Percentiles rank a stretch among this genome's conserved stretches.
Conservation (phyloP, 2,797 vertebrate species). For the Xyrichtys novacula region DNA sequence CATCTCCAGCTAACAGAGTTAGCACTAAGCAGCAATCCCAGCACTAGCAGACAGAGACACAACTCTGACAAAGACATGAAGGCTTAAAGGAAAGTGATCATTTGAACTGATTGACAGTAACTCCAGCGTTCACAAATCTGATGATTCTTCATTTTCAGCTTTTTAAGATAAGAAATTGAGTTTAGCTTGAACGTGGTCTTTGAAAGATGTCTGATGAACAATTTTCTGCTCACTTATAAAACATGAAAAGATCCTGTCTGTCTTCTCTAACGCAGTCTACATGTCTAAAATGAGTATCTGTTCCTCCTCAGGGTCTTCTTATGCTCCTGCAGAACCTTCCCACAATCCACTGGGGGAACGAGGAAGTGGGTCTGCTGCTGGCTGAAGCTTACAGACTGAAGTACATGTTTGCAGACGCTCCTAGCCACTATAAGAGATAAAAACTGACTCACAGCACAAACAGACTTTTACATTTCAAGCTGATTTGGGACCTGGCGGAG, state of each 20-base stretch:
- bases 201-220: no score
- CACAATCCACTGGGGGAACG: conserved; percentile 99
- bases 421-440: conserved; percentile 98
- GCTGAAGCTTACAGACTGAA: conserved; percentile 99
- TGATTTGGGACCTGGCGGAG: conserved; percentile 14
- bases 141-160: no score
- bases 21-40: neutral
- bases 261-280: conserved; percentile 4
- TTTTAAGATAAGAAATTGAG: no score
- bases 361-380: conserved; percentile 96
- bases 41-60: no score
- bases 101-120: no score
- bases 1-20: neutral
- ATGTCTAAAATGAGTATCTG: neutral
- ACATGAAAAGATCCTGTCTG: neutral
- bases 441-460: conserved; percentile 29
- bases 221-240: no score
- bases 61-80: no score
- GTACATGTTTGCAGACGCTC: conserved; percentile 99
- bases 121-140: no score
- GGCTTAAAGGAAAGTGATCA: no score
- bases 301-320: conserved; percentile 89
- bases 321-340: conserved; percentile 99
- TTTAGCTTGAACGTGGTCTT: no score
- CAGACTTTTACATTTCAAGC: conserved; percentile 3